Evolutionary conservation across 2,113 vertebrate genomes (phyloP).

Genomic region (Aldabrachelys gigantea): DNA sequence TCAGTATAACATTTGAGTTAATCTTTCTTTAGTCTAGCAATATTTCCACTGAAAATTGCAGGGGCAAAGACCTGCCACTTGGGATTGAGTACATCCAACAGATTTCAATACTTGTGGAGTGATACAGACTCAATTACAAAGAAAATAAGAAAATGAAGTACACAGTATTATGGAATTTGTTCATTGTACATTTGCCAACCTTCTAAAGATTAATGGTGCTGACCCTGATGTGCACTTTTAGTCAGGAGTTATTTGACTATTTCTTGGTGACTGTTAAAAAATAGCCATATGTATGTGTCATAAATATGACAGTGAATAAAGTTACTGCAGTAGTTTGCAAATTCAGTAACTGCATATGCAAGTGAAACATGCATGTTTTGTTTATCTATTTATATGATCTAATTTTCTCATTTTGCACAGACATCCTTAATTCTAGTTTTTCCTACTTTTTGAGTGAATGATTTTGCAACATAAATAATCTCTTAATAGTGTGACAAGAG

Average conservation of each 20-base stretch:
- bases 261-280: background rate
- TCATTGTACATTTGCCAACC: background rate
- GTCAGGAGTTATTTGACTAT: background rate
- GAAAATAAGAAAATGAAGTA: background rate
- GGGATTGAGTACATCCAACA: background rate
- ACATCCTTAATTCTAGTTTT: background rate
- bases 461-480: background rate
- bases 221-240: background rate
- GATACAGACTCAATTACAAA: background rate
- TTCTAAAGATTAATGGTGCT: background rate
- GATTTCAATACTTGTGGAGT: background rate
- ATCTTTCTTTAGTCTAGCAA: background rate
- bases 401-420: background rate
- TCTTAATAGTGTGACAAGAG: background rate
- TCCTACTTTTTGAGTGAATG: background rate
- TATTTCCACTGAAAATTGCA: accelerated
- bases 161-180: background rate
- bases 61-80: accelerated
- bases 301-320: background rate
- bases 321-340: background rate
- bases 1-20: background rate
- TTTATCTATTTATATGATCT: background rate
- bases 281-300: no score
- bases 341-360: background rate
- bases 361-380: background rate